Evolutionary conservation across 2,797 vertebrate genomes (phyloP).

Genomic region (Labroides dimidiatus): DNA sequence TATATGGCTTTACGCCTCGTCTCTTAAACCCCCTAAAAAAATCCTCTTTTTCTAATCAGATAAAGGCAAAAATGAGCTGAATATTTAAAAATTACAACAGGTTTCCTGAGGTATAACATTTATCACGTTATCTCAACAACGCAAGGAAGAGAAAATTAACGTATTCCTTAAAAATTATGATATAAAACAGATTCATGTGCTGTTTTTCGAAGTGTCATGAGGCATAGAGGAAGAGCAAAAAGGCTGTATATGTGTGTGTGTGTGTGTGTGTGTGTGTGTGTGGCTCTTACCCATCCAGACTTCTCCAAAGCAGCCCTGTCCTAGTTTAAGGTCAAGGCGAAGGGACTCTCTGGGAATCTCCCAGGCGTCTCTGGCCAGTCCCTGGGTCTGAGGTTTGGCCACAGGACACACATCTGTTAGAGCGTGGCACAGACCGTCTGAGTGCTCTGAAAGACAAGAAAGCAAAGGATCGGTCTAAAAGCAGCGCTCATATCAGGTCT

Average conservation of each 20-base stretch:
- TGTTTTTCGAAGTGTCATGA: not conserved
- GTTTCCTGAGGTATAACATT: no score
- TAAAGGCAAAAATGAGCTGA: no score
- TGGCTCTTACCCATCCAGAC: constrained; percentile 96
- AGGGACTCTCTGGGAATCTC: constrained; percentile 96
- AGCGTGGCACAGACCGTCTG: constrained; percentile 94
- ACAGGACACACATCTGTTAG: constrained; percentile 94
- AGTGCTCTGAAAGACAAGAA: constrained; percentile 85
- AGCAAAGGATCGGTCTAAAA: constrained; percentile 1
- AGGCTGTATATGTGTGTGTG: no score
- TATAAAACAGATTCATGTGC: not conserved
- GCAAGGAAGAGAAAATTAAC: no score
- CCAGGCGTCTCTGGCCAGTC: constrained; percentile 96
- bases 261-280: no score
- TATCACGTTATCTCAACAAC: no score
- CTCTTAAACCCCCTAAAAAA: no score
- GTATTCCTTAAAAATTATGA: no score
- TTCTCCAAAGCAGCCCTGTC: constrained; percentile 98
- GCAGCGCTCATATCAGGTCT: not conserved
- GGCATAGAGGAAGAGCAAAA: not conserved
- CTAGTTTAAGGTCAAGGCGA: constrained; percentile 94
- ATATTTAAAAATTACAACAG: no score
- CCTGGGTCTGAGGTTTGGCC: constrained; percentile 96
- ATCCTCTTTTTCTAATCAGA: no score
- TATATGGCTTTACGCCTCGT: no score